These are phyloP conservation scores for Iguana delicatissima DNA, from an alignment of 2,797 vertebrate genomes.

Conservation along the genomic window DNA sequence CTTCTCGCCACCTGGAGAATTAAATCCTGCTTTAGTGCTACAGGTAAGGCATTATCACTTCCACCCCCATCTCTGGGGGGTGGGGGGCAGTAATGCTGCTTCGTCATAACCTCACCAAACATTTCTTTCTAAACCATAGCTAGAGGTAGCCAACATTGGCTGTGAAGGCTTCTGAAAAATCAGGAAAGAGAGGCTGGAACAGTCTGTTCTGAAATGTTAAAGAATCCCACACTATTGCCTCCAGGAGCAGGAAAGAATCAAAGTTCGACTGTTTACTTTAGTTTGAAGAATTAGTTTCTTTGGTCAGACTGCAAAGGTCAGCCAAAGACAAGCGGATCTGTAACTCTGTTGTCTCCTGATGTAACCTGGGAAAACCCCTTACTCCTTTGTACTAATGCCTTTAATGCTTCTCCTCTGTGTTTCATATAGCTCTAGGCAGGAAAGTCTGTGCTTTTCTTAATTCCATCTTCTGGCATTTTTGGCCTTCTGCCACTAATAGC, in stretches of 20 bases:
- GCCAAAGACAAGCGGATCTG: background rate
- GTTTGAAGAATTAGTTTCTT: background rate
- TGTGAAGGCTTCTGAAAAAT: background rate
- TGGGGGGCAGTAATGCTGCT: conserved; percentile 10
- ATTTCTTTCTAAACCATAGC: background rate
- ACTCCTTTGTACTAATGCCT: background rate
- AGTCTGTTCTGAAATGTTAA: background rate
- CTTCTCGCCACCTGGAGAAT: conserved; percentile 53
- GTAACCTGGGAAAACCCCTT: background rate
- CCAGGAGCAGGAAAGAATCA: conserved; percentile 6
- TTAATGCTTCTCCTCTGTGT: background rate
- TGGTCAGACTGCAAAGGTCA: conserved; percentile 23
- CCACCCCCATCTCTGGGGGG: background rate
- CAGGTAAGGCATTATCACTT: conserved; percentile 54
- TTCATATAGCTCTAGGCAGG: conserved; percentile 17
- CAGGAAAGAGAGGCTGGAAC: background rate
- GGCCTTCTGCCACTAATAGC: background rate
- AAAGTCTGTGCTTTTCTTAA: conserved; percentile 1
- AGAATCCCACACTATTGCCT: background rate
- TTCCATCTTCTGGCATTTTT: background rate
- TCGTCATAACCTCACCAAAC: conserved; percentile 8
- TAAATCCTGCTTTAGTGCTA: conserved; percentile 51
- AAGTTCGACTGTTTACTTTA: background rate
- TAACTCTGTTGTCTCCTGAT: conserved; percentile 14
- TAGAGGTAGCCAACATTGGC: accelerated